Evolutionary conservation across 2,888 invertebrate genomes (phyloP).

Genomic region (Eutolmus rufibarbis): DNA sequence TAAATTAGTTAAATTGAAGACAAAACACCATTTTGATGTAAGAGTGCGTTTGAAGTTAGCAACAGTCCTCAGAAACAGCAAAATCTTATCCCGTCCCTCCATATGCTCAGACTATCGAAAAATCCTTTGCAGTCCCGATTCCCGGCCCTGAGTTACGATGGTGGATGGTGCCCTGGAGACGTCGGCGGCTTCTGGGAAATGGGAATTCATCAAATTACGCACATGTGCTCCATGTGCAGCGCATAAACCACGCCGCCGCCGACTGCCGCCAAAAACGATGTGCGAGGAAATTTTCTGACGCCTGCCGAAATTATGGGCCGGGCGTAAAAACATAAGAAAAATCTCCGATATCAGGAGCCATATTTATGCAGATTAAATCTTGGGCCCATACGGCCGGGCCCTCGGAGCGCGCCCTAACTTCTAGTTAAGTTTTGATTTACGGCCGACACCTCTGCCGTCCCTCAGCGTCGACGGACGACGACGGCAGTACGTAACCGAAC

Average conservation of each 20-base stretch:
- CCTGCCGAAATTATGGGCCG: slow-evolving; percentile 13
- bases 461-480: background rate
- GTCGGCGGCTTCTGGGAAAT: background rate
- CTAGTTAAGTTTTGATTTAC: slow-evolving; percentile 40
- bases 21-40: too few species aligned
- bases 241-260: slow-evolving; percentile 31
- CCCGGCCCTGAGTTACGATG: background rate
- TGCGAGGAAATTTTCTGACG: slow-evolving; percentile 21
- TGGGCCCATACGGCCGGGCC: slow-evolving; percentile 2
- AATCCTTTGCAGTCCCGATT: background rate
- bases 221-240: slow-evolving; percentile 42
- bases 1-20: too few species aligned
- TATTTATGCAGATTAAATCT: slow-evolving; percentile 38
- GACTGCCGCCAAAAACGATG: slow-evolving; percentile 33
- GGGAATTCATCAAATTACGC: slow-evolving; percentile 18
- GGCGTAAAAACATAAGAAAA: background rate
- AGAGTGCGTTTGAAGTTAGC: background rate
- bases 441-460: slow-evolving; percentile 27
- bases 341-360: slow-evolving; percentile 24
- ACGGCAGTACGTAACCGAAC: background rate
- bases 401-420: background rate
- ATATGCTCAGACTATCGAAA: background rate
- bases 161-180: background rate
- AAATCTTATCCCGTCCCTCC: background rate
- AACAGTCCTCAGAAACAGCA: background rate